Evolutionary conservation across 2,113 vertebrate genomes (phyloP).

Genomic region (Canis aureus): DNA sequence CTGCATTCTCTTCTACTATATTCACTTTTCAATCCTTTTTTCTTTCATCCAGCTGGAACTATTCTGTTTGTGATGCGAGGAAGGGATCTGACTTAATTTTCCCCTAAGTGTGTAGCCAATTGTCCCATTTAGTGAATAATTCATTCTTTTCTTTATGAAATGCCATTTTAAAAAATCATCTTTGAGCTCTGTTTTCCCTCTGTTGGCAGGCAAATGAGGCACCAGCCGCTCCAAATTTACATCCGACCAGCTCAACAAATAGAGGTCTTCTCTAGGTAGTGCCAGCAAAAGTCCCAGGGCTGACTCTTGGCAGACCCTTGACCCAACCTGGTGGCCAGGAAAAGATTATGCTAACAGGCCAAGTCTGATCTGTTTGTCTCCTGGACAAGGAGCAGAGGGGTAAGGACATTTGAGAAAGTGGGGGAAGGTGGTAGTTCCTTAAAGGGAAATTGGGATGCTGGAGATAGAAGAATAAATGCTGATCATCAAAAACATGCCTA

Average conservation of each 20-base stretch:
- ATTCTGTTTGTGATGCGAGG: slow-evolving; percentile 8
- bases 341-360: neutral
- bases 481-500: neutral
- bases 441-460: neutral
- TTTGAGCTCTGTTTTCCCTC: slow-evolving; percentile 2
- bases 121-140: slow-evolving; percentile 39
- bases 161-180: neutral
- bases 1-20: neutral
- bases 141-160: slow-evolving; percentile 1
- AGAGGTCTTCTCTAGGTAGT: neutral
- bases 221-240: neutral
- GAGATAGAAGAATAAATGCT: neutral
- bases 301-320: neutral
- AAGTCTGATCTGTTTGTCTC: neutral
- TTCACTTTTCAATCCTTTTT: slow-evolving; percentile 22
- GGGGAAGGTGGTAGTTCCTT: neutral
- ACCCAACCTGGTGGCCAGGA: rapidly evolving
- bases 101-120: neutral
- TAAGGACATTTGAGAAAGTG: neutral
- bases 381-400: neutral
- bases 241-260: neutral
- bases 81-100: slow-evolving; percentile 19
- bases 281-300: neutral
- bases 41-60: neutral
- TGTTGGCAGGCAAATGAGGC: neutral